phyloP scores from a whole-genome alignment of 2,888 invertebrate species.

The Furcula furcula region DNA sequence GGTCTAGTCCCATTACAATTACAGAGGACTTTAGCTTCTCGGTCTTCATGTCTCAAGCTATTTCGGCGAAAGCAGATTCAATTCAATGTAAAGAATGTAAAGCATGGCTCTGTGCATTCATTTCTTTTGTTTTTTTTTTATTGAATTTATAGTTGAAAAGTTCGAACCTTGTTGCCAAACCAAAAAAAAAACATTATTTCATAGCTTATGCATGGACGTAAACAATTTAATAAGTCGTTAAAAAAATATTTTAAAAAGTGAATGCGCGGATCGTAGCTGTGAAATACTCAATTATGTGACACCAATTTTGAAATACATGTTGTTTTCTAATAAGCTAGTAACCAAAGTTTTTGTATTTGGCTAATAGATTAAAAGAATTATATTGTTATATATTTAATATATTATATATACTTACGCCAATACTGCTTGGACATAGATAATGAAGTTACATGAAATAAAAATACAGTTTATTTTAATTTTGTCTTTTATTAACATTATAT shows the following conservation, averaged over 20 bases:
- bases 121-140: too few relatives aligned
- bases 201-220: too few relatives aligned
- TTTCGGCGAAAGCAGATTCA: neutral
- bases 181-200: too few relatives aligned
- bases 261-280: constrained; percentile 19
- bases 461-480: constrained; percentile 52
- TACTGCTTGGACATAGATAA: constrained; percentile 67
- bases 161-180: too few relatives aligned
- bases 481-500: constrained; percentile 6
- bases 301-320: constrained; percentile 50
- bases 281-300: constrained; percentile 53
- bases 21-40: constrained; percentile 37
- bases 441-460: constrained; percentile 72
- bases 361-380: constrained; percentile 48
- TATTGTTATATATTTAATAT: constrained; percentile 65
- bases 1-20: constrained; percentile 59
- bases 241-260: too few relatives aligned
- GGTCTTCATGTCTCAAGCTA: neutral
- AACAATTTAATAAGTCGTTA: too few relatives aligned
- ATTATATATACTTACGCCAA: constrained; percentile 57
- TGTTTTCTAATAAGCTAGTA: constrained; percentile 66
- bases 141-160: too few relatives aligned
- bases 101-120: neutral
- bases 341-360: constrained; percentile 79
- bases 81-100: neutral